These are phyloP conservation scores for Drosophila lacicola DNA, from an alignment of 2,888 invertebrate genomes.

Conservation along the genomic window DNA sequence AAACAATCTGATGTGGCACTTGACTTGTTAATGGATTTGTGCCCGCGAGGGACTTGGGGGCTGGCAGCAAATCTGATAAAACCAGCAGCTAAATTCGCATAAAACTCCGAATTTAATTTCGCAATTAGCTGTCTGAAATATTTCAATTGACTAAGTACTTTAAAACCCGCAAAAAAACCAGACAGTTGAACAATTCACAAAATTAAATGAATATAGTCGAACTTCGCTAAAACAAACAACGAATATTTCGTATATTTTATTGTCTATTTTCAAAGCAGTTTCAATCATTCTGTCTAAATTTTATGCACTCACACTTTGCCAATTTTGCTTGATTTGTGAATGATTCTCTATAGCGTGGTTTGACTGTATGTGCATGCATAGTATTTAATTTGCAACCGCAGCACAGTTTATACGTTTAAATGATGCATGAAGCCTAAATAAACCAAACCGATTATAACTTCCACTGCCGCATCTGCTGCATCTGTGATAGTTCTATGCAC, in stretches of 20 bases:
- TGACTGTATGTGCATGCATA: slow-evolving; percentile 7
- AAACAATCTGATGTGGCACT: slow-evolving; percentile 37
- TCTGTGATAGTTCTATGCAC: neutral
- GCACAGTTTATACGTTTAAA: slow-evolving; percentile 39
- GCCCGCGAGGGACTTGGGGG: neutral
- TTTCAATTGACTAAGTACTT: slow-evolving; percentile 22
- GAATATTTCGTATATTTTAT: neutral
- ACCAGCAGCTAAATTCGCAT: slow-evolving; percentile 10
- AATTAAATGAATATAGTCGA: slow-evolving; percentile 11
- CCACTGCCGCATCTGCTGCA: neutral
- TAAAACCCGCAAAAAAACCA: slow-evolving; percentile 1
- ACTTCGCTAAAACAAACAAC: neutral
- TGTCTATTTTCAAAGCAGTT: no score
- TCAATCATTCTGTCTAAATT: no score
- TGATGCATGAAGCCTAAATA: slow-evolving; percentile 37
- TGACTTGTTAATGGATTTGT: slow-evolving; percentile 38
- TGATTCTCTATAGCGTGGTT: neutral
- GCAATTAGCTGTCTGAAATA: slow-evolving; percentile 39
- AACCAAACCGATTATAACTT: slow-evolving; percentile 16
- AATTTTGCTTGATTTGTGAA: neutral
- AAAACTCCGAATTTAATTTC: slow-evolving; percentile 23
- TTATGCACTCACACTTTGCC: no score
- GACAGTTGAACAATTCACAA: slow-evolving; percentile 4
- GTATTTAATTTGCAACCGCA: slow-evolving; percentile 29
- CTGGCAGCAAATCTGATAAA: slow-evolving; percentile 19